Base-by-base conservation (phyloP, 37 sponge, comb jelly and placozoan genomes). In the Ianthella basta region DNA sequence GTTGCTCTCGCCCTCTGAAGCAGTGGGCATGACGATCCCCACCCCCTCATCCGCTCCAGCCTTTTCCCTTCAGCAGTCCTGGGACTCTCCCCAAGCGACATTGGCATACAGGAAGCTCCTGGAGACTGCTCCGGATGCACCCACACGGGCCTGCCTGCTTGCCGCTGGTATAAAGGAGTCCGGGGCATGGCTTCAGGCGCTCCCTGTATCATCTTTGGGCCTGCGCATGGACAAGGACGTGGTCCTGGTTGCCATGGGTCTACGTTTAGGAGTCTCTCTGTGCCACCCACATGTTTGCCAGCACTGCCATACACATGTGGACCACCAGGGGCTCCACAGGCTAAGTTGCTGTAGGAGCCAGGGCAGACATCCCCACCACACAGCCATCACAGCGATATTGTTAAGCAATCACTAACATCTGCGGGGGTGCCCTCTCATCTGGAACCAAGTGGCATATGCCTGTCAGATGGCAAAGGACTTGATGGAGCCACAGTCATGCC, bases 261-360 rank as follows among this genome's bases (percentile, higher is more conserved):
- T 85, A 4, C 18, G 86, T 8, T 40, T 85, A 29, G 78, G 85
- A 15, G 59, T 10, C 55, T 1, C 87, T 20, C 68, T 87, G 24
- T 80, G 80, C 65, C 68, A 50, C 32, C 81, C 80, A 13, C 87
- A 80, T 54, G 18, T n/a, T n/a, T 87, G 87, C 69, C 72, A 80
- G 29, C 27, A n/a, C 13, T 87, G 87, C 65, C 80, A 81, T 12
- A 54, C 50, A 30, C n/a, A 80, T 13, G 81, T 87, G 21, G 72
- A 64, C 69, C 59, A 67, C 10, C 27, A 55, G 25, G 81, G 64
- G 4, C 36, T 34, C 32, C 79, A 79, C 61, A 80, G 68, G 33
- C 65, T 78, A n/a, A 61, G 40, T 8, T 86, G 80, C 50, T 21
- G 60, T 14, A 29, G 20, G 23, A 85, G 86, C 33, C n/a, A 55